Conservation (phyloP, 2,113 vertebrate genomes). For the Microcebus murinus region DNA sequence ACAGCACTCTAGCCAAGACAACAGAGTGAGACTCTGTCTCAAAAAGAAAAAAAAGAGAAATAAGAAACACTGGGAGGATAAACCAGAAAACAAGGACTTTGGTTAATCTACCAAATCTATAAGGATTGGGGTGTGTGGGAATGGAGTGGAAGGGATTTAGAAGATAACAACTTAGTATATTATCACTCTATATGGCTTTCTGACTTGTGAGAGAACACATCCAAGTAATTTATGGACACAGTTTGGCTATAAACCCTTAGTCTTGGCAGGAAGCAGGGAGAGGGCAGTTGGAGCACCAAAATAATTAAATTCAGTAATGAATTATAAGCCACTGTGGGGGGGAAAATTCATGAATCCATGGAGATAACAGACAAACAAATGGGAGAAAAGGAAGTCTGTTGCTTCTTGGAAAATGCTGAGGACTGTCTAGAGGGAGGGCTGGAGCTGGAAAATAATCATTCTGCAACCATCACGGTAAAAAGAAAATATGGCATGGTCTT, state of each 20-base stretch:
- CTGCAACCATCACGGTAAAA: neutral
- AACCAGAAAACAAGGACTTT: neutral
- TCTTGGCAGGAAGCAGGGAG: neutral
- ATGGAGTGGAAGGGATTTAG: neutral
- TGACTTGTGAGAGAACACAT: neutral
- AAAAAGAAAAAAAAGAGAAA: neutral
- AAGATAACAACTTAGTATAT: neutral
- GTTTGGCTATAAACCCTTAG: conserved; percentile 6
- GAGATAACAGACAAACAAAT: neutral
- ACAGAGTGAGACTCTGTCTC: no score
- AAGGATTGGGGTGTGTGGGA: neutral
- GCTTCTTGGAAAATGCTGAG: neutral
- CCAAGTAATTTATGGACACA: neutral
- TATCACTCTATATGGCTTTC: neutral
- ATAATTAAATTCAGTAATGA: conserved; percentile 30
- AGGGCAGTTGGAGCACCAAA: neutral
- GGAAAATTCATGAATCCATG: neutral
- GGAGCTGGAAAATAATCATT: neutral
- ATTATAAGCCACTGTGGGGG: neutral
- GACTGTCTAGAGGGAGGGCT: neutral
- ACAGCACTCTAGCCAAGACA: no score
- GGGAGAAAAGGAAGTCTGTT: neutral
- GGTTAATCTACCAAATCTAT: neutral
- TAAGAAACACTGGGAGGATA: neutral
- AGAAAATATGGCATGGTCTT: neutral